Evolutionary conservation across 2,888 invertebrate species (phyloP).

Genomic region (Erebia aethiops): DNA sequence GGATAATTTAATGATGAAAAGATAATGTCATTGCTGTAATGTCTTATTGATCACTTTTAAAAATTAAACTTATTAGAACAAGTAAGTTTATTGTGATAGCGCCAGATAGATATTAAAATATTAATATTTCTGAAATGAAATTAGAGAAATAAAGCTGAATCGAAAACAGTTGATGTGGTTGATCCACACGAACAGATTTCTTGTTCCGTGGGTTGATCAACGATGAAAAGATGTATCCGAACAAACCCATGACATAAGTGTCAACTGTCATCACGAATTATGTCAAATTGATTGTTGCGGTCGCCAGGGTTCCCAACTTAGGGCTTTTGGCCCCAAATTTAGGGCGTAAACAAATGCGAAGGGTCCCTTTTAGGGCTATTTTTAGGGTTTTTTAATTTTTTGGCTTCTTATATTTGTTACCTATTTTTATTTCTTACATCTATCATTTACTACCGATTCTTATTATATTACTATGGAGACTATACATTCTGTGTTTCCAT

Average conservation of each 20-base stretch:
- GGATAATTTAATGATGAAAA: not conserved
- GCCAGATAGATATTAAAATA: not conserved
- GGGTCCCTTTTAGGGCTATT: too few relatives aligned
- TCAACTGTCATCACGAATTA: not conserved
- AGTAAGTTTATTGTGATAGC: too few relatives aligned
- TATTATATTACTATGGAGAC: too few relatives aligned
- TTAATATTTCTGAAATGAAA: not conserved
- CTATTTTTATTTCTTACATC: too few relatives aligned
- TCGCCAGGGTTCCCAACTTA: too few relatives aligned
- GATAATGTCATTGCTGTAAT: not conserved
- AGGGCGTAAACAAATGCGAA: too few relatives aligned
- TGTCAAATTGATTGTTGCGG: slow-evolving; percentile 14
- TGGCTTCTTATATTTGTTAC: too few relatives aligned
- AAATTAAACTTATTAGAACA: too few relatives aligned
- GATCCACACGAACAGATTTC: not conserved
- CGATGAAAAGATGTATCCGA: slow-evolving; percentile 1
- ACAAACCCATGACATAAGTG: not conserved
- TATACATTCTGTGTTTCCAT: too few relatives aligned
- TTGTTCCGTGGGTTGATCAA: not conserved
- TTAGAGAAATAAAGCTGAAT: not conserved
- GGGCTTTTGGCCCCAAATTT: too few relatives aligned
- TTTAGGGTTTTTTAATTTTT: too few relatives aligned
- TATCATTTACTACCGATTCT: too few relatives aligned
- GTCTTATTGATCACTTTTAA: not conserved
- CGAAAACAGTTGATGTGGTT: not conserved